Evolutionary conservation across 1,140 invertebrate genomes (phyloP), one percentile per base, ranked within the genome.

Genomic region (Drusus annulatus): DNA sequence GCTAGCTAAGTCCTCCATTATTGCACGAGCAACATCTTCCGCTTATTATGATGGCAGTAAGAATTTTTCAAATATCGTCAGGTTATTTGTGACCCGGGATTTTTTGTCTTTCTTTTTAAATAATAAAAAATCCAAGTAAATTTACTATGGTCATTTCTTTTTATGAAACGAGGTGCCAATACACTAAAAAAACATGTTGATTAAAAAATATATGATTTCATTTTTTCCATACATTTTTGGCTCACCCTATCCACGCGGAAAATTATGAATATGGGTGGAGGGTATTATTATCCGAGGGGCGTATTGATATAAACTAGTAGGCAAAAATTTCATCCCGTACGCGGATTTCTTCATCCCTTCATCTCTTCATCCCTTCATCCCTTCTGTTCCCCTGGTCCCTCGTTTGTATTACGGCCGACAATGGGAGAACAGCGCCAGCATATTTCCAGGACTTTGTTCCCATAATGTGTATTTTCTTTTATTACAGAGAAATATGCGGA

Each of bases 261-360:
- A 74, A 52, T 54, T 74, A 74, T 54, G 51, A 54, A 28, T 28
- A 28, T n/a, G n/a, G n/a, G 25, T 5, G 25, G 25, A 8, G 15
- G 25, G 69, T 17, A 31, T 76, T 60, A 76, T 74, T 74, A 76
- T 50, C n/a, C 51, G n/a, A 17, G 31, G n/a, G 54, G 28, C 74
- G 31, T 62, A 76, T 76, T 76, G 74, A 76, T 60, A 76, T 76
- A 76, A 52, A 76, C 52, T 62, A 76, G 56, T 62, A 62, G 36
- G 36, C 36, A 45, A 76, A 76, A 76, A 36, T 16, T 62, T 76
- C 54, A 60, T 60, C 54, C 10, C 51, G 17, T 15, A 74, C 74
- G 23, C 21, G 17, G 45, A 76, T 51, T 56, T 25, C 65, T 19
- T 71, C 69, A n/a, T 50, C 69, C n/a, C 8, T 56, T 25, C 31